These are phyloP conservation scores for Oenanthe melanoleuca DNA, from an alignment of 2,113 vertebrate species.

Conservation along the genomic window DNA sequence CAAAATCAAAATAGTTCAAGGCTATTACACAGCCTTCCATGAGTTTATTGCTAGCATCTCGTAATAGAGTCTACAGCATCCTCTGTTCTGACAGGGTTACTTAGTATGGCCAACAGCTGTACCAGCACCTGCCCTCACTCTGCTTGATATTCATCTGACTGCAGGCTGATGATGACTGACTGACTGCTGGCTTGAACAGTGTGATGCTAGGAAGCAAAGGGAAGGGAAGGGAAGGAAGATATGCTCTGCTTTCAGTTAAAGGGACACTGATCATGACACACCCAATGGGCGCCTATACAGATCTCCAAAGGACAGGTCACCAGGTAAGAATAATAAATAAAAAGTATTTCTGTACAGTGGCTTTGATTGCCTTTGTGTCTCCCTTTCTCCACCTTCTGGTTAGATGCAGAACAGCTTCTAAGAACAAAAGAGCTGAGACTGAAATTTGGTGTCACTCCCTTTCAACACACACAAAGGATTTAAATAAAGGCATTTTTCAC, in stretches of 20 bases:
- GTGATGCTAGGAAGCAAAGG: neutral
- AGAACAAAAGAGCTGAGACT: constrained; percentile 15
- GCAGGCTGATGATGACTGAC: neutral
- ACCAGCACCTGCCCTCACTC: neutral
- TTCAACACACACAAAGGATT: neutral
- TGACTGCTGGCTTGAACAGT: neutral
- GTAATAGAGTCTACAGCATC: neutral
- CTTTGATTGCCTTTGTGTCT: neutral
- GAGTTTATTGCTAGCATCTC: neutral
- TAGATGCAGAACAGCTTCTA: neutral
- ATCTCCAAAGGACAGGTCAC: neutral
- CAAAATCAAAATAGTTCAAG: neutral
- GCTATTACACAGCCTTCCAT: neutral
- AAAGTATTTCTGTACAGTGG: neutral
- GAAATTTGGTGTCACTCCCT: neutral
- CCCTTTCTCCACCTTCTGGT: constrained; percentile 53
- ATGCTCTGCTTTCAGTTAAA: neutral
- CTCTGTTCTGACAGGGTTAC: neutral
- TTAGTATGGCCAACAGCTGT: neutral
- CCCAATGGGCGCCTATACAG: neutral
- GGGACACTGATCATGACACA: neutral
- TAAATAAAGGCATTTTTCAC: neutral
- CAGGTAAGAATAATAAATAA: neutral
- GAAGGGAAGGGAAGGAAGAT: neutral
- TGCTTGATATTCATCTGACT: neutral